A percentile compares a stretch with the other conserved stretches of the same genome.
Evolutionary conservation across 2,797 vertebrate species (phyloP).

Genomic region (Lacerta bilineata): DNA sequence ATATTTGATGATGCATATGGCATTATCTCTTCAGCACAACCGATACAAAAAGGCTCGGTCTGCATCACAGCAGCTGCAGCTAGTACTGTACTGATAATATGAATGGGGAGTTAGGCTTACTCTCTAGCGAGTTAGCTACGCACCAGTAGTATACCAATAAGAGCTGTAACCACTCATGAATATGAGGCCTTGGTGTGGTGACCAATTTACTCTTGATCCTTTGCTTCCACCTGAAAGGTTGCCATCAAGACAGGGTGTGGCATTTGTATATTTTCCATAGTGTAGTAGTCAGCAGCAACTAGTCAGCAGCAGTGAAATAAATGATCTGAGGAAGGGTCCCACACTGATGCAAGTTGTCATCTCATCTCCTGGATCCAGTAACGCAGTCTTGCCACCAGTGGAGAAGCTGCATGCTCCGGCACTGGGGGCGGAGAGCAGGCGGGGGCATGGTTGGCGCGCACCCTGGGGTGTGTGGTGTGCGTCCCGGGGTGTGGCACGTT

Average conservation of each 20-base stretch:
- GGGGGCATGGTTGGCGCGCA: no score
- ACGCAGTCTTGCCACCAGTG: neutral
- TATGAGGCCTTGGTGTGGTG: neutral
- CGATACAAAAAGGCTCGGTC: neutral
- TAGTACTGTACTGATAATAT: neutral
- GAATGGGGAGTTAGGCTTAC: neutral
- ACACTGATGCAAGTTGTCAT: neutral
- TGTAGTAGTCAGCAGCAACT: neutral
- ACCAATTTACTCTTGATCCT: neutral
- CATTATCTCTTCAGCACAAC: neutral
- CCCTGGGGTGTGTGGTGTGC: no score
- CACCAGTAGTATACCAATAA: neutral
- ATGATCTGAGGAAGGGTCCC: neutral
- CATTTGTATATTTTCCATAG: neutral
- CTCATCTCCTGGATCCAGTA: neutral
- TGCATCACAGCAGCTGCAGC: neutral
- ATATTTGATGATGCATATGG: neutral
- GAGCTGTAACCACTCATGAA: neutral
- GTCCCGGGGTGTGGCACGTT: no score
- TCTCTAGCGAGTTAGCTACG: neutral
- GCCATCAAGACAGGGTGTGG: neutral
- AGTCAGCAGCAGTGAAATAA: neutral
- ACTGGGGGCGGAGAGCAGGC: no score
- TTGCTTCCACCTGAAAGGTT: neutral
- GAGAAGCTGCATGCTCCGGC: no score